Evolutionary conservation across 2,888 invertebrate species (phyloP), one percentile per base, ranked within the genome.

Genomic region (Hemistola chrysoprasaria): DNA sequence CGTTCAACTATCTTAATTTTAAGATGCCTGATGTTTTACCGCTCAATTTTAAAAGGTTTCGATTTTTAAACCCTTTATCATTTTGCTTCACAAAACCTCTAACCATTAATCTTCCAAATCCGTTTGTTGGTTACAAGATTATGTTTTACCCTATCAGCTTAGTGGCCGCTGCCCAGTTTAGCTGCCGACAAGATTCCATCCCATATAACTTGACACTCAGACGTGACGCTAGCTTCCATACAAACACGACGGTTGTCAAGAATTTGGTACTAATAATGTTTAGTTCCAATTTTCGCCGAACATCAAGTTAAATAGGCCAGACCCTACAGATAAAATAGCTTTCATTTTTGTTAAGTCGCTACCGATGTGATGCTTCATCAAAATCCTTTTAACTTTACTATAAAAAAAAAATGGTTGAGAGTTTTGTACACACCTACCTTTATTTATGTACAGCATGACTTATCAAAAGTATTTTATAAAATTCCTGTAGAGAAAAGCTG

Each of bases 181-280:
- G 50, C 45, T 57, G 71, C 70, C 71, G 80, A 81, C 81, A 82
- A n/a, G n/a, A n/a, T n/a, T n/a, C n/a, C n/a, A n/a, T n/a, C n/a
- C n/a, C n/a, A n/a, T n/a, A n/a, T n/a, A n/a, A n/a, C n/a, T n/a
- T n/a, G n/a, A n/a, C n/a, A n/a, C n/a, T n/a, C n/a, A n/a, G n/a
- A n/a, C n/a, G n/a, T n/a, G n/a, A n/a, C n/a, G n/a, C n/a, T n/a
- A n/a, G n/a, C n/a, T n/a, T n/a, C n/a, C n/a, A n/a, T n/a, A n/a
- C n/a, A n/a, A n/a, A n/a, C n/a, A n/a, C n/a, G n/a, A n/a, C n/a
- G n/a, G n/a, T n/a, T n/a, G n/a, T n/a, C n/a, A n/a, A n/a, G n/a
- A n/a, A n/a, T n/a, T n/a, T n/a, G n/a, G n/a, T n/a, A n/a, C n/a
- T n/a, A n/a, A n/a, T n/a, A n/a, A n/a, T n/a, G n/a, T n/a, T n/a